These are phyloP conservation scores for Archips crataeganus DNA, from an alignment of 2,888 invertebrate species.

Conservation along the genomic window DNA sequence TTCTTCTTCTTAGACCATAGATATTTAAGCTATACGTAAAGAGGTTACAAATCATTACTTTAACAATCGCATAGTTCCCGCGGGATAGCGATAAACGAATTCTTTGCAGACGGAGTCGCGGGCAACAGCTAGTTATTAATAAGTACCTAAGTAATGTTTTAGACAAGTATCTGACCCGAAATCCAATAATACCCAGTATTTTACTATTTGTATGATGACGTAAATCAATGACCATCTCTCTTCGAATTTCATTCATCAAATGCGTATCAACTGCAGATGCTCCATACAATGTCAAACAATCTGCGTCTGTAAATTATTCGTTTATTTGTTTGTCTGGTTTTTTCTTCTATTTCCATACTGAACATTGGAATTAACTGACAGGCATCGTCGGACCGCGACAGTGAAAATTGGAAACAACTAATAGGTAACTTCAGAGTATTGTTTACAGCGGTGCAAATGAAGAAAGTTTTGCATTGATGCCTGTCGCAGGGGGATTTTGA, in stretches of 20 bases:
- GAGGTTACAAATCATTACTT: no score
- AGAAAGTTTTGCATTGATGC: slow-evolving; percentile 63
- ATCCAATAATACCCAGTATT: no score
- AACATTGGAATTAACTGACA: not conserved
- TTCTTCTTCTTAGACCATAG: no score
- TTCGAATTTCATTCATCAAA: not conserved
- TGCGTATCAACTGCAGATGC: no score
- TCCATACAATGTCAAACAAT: no score
- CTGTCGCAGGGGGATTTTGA: slow-evolving; percentile 57
- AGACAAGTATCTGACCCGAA: not conserved
- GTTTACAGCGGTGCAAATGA: slow-evolving; percentile 55
- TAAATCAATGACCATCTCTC: not conserved
- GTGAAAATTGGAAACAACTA: slow-evolving; percentile 40
- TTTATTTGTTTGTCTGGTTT: not conserved
- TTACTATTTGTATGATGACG: no score
- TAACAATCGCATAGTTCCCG: no score
- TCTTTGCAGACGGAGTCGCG: no score
- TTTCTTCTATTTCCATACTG: not conserved
- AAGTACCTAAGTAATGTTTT: not conserved
- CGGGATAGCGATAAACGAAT: no score
- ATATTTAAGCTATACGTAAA: no score
- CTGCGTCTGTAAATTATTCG: no score
- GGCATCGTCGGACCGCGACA: slow-evolving; percentile 16
- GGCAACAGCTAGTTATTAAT: no score
- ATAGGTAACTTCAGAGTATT: slow-evolving; percentile 37